phyloP scores from a whole-genome alignment of 2,797 vertebrate genomes.

The Hemitrygon akajei region DNA sequence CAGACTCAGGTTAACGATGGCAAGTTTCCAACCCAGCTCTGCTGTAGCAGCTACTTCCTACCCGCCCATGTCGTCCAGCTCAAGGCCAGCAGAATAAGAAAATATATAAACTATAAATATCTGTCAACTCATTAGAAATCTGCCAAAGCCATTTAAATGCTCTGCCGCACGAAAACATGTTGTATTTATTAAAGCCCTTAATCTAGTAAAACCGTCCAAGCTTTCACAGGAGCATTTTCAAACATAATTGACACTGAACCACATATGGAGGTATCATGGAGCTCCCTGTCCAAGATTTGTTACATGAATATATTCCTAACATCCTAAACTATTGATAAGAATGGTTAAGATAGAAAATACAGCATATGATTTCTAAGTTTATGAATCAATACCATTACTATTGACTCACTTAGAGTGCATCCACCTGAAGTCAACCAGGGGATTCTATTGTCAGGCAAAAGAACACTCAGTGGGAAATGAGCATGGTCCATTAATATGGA shows the following conservation, averaged over 20 bases:
- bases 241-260: no score
- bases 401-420: not conserved
- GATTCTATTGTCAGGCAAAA: not conserved
- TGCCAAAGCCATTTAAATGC: not conserved
- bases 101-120: not conserved
- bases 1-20: no score
- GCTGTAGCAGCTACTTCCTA: not conserved
- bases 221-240: no score
- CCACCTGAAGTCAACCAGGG: not conserved
- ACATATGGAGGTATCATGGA: no score
- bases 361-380: not conserved
- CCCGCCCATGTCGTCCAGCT: not conserved
- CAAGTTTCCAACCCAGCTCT: not conserved
- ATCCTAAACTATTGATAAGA: not conserved
- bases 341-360: not conserved
- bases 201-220: no score
- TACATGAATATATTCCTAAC: not conserved
- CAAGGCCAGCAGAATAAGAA: not conserved
- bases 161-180: not conserved
- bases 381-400: not conserved
- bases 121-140: not conserved
- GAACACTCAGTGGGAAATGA: not conserved
- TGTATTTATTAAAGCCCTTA: no score
- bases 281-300: not conserved
- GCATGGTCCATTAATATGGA: not conserved